Evolutionary conservation across 2,797 vertebrate species (phyloP).

Genomic region (Rachycentron canadum): DNA sequence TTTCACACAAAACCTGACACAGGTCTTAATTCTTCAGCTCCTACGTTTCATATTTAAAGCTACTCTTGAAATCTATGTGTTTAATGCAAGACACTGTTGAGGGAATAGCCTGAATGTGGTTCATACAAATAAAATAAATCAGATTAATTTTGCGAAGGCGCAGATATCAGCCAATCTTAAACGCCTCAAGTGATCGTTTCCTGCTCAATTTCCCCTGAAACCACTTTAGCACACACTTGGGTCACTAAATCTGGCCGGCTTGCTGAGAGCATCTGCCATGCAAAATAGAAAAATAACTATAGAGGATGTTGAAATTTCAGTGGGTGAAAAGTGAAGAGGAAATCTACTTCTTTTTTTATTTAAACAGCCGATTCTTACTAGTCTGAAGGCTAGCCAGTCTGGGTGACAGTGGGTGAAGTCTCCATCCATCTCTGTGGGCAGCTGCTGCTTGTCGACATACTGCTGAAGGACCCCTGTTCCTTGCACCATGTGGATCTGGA

Average conservation of each 20-base stretch:
- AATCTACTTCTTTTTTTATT: neutral
- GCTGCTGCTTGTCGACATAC: slow-evolving; percentile 85
- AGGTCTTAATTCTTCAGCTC: neutral
- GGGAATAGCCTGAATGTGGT: neutral
- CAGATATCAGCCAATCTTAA: slow-evolving; percentile 2
- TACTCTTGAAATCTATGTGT: neutral
- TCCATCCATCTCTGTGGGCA: slow-evolving; percentile 84
- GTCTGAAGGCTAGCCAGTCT: slow-evolving; percentile 87
- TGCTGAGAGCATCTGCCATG: neutral
- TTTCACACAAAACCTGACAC: neutral
- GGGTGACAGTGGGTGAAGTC: slow-evolving; percentile 84
- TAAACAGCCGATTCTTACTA: slow-evolving; percentile 68
- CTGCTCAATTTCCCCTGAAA: neutral
- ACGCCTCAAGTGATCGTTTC: slow-evolving; percentile 14
- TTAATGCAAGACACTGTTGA: neutral
- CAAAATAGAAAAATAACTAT: neutral
- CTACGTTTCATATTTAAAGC: neutral
- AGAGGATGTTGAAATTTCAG: neutral
- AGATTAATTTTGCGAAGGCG: neutral
- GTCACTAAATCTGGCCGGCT: neutral
- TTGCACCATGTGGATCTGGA: slow-evolving; percentile 80
- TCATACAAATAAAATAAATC: neutral
- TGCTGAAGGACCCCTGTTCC: slow-evolving; percentile 85
- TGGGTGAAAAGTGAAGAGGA: too few relatives aligned
- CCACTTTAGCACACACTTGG: neutral